Base-by-base conservation (phyloP, 2,888 invertebrate genomes). In the Mamestra brassicae region DNA sequence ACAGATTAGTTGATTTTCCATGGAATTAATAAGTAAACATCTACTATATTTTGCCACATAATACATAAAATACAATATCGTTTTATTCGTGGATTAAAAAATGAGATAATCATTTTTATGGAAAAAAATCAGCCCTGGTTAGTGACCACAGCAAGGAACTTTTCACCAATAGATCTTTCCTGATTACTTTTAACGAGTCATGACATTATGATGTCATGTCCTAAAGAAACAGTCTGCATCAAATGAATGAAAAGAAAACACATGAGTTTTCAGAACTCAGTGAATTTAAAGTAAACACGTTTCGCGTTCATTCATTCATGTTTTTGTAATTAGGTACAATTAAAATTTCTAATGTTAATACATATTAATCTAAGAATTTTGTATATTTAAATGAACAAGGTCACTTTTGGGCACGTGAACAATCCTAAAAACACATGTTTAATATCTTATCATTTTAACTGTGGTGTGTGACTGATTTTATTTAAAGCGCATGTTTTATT, bases 401-500 rank as follows among this genome's bases (percentile, higher is more conserved):
- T 17, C 55, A 42, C 36, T 47, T 58, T 63, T 52, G 7, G 47
- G 8, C 54, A 55, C 54, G 34, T 64, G 76, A 47, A n/a, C n/a
- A 52, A 15, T 65, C 34, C 10, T 42, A 42, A 42, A 26, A 71
- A 26, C 57, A 58, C 45, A 38, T 72, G 38, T 57, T 54, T 45
- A 13, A 3, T 66, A 79, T 79, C 57, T 73, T 67, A 78, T 78
- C 62, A 63, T 17, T 54, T 50, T 36, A 55, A 63, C 3, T 62
- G 26, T 42, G 52, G 17, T 42, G n/a, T 38, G 54, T 58, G 57
- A 62, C 34, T 73, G 67, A 78, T 81, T 69, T 63, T 67, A 55
- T 79, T 67, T 38, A 50, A 73, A 73, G 67, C 63, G 55, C 55
- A 70, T 79, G 70, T 71, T 64, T 45, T 36, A 34, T 63, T 58